Evolutionary conservation across 2,113 vertebrate species (phyloP).

Genomic region (Micronycteris hirsuta): DNA sequence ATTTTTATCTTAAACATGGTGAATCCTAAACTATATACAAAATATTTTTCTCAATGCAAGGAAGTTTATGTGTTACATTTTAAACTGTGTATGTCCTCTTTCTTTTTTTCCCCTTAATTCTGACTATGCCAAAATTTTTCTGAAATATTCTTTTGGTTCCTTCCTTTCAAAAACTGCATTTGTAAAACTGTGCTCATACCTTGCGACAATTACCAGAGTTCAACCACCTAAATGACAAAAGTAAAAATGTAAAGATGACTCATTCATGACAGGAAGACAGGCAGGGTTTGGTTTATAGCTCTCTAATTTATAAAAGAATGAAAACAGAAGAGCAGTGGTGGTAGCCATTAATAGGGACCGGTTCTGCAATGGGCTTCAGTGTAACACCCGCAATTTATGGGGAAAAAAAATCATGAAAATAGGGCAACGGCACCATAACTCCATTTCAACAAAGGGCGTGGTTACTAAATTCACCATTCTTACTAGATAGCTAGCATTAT

Average conservation of each 20-base stretch:
- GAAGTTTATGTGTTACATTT: background rate
- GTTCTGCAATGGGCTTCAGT: background rate
- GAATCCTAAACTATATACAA: background rate
- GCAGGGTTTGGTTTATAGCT: background rate
- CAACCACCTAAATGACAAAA: slow-evolving; percentile 14
- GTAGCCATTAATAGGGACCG: background rate
- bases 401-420: background rate
- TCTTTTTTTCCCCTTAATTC: background rate
- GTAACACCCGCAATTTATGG: background rate
- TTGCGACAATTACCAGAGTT: background rate
- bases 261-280: background rate
- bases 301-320: background rate
- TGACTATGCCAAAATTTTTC: background rate
- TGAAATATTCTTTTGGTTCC: background rate
- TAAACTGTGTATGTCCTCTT: background rate
- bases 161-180: background rate
- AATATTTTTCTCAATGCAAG: background rate
- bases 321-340: background rate
- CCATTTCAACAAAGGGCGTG: background rate
- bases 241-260: background rate
- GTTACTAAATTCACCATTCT: background rate
- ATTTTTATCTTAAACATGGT: background rate
- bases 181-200: background rate
- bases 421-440: background rate
- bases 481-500: background rate